Percentiles rank a stretch among this genome's conserved stretches.
Evolutionary conservation across 53 echinoderm and acorn worm genomes (phyloP).

Genomic region (Crossaster papposus): DNA sequence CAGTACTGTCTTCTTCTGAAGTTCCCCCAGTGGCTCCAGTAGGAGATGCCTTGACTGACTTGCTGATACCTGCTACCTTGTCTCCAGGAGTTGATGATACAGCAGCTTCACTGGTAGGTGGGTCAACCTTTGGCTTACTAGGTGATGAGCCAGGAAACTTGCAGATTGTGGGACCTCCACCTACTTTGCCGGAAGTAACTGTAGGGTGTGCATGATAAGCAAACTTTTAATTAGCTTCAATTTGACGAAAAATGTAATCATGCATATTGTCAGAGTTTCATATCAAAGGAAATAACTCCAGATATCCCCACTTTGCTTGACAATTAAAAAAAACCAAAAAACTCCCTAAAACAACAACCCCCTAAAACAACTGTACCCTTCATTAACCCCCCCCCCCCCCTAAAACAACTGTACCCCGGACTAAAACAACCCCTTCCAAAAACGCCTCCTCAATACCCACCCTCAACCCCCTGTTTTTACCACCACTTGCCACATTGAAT

Average conservation of each 20-base stretch:
- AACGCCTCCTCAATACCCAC: too few relatives aligned
- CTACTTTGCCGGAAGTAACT: background rate
- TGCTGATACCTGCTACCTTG: background rate
- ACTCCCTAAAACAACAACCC: too few relatives aligned
- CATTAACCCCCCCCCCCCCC: too few relatives aligned
- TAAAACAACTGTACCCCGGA: too few relatives aligned
- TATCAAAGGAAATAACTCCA: too few relatives aligned
- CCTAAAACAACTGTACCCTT: too few relatives aligned
- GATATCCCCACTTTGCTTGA: too few relatives aligned
- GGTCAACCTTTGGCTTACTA: background rate
- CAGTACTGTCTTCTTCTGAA: background rate
- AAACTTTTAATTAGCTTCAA: background rate
- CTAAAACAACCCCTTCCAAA: too few relatives aligned
- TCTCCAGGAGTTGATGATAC: conserved; percentile 9
- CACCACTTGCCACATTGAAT: too few relatives aligned
- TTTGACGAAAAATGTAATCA: background rate
- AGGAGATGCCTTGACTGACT: background rate
- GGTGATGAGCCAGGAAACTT: background rate
- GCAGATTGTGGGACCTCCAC: background rate
- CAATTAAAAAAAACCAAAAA: too few relatives aligned
- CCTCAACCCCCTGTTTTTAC: too few relatives aligned
- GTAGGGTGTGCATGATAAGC: background rate
- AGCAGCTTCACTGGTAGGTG: background rate
- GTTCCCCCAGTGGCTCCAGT: background rate
- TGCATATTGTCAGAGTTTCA: too few relatives aligned